phyloP scores from a whole-genome alignment of 2,797 vertebrate genomes.

The Pantherophis alleghaniensis region DNA sequence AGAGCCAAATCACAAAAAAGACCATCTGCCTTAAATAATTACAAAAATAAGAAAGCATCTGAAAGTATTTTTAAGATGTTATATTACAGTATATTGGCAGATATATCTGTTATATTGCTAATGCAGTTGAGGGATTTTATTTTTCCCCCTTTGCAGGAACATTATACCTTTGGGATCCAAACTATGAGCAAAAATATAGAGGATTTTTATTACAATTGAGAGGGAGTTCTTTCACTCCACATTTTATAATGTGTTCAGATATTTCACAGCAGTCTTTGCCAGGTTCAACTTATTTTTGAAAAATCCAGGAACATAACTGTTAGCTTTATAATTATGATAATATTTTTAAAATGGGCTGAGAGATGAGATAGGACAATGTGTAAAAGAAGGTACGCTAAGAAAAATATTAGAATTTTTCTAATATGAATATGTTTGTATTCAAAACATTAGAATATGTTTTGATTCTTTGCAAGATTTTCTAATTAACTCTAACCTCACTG shows the following conservation, averaged over 20 bases:
- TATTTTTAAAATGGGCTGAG: neutral
- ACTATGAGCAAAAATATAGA: neutral
- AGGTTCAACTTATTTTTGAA: neutral
- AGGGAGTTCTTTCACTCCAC: neutral
- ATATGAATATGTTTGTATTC: too few relatives aligned
- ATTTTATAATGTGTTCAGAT: neutral
- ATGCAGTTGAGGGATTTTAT: neutral
- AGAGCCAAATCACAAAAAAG: conserved; percentile 6
- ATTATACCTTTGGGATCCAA: neutral
- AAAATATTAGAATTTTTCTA: neutral
- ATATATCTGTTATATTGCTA: neutral
- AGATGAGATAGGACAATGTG: neutral
- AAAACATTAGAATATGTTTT: neutral
- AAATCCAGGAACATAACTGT: neutral
- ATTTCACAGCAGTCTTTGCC: neutral
- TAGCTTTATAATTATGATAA: neutral
- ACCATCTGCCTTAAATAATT: neutral
- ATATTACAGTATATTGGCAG: neutral
- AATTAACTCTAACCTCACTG: neutral
- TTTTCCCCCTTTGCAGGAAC: neutral
- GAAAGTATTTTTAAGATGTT: neutral
- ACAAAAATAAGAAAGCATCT: neutral
- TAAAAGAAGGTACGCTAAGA: neutral
- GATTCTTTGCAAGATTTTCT: neutral
- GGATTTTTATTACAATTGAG: neutral